Evolutionary conservation across 2,113 vertebrate species (phyloP).

Genomic region (Polyodon spathula): DNA sequence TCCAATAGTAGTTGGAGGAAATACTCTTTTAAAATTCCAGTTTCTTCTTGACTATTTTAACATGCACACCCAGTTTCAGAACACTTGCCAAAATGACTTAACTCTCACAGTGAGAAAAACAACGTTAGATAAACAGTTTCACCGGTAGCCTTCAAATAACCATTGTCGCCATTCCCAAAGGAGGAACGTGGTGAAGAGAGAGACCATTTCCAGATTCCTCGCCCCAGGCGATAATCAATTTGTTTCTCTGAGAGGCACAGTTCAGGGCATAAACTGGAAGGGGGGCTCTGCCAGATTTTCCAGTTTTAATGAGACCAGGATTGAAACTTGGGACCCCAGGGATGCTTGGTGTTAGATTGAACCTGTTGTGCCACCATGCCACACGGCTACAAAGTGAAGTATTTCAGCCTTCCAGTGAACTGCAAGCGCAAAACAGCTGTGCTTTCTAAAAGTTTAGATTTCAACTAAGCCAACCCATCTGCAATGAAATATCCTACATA

Average conservation of each 20-base stretch:
- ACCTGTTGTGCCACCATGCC: slow-evolving; percentile 29
- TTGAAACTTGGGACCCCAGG: slow-evolving; percentile 29
- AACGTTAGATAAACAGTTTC: neutral
- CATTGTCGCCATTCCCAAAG: neutral
- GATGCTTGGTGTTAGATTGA: slow-evolving; percentile 22
- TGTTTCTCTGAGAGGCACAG: slow-evolving; percentile 1
- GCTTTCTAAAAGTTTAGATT: slow-evolving; percentile 18
- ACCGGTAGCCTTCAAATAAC: neutral
- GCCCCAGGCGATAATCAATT: neutral
- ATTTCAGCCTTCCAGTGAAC: slow-evolving; percentile 18
- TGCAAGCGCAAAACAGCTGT: slow-evolving; percentile 24
- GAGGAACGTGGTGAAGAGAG: neutral
- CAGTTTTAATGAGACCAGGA: slow-evolving; percentile 56
- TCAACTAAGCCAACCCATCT: slow-evolving; percentile 31
- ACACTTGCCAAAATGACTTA: too few species aligned
- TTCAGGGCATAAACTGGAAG: slow-evolving; percentile 17
- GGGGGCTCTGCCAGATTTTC: slow-evolving; percentile 50
- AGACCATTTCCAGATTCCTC: neutral
- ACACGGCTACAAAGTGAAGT: slow-evolving; percentile 15
- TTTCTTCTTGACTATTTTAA: too few species aligned
- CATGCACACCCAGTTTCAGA: too few species aligned
- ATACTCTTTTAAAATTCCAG: too few species aligned
- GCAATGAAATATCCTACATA: slow-evolving; percentile 28
- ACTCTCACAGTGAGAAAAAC: too few species aligned
- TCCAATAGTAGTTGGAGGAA: too few species aligned